A percentile compares a stretch with the other conserved stretches of the same genome.
These are phyloP conservation scores for Calephelis nemesis DNA, from an alignment of 1,140 invertebrate species.

Conservation along the genomic window DNA sequence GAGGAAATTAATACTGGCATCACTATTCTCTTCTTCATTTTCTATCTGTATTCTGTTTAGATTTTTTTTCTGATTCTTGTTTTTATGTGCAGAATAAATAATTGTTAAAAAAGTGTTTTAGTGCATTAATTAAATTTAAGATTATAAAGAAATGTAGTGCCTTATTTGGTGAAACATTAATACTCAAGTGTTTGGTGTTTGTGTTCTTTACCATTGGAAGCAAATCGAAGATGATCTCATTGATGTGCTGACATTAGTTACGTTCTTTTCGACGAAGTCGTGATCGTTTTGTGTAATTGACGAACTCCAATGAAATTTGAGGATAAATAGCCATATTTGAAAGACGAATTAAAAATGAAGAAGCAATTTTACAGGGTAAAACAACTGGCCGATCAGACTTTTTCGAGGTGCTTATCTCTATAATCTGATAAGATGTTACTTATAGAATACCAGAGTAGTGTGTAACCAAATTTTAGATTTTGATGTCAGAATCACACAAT, in stretches of 20 bases:
- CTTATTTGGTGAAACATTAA: slow-evolving; percentile 49
- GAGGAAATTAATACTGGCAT: too few relatives aligned
- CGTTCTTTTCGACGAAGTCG: slow-evolving; percentile 69
- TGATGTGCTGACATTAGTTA: slow-evolving; percentile 72
- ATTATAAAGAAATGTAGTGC: slow-evolving; percentile 66
- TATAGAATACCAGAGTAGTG: slow-evolving; percentile 23
- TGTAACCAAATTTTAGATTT: background rate
- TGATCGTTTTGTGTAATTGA: slow-evolving; percentile 74
- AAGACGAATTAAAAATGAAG: slow-evolving; percentile 82
- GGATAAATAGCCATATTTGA: slow-evolving; percentile 49
- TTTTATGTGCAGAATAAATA: slow-evolving; percentile 10
- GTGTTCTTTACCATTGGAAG: slow-evolving; percentile 39
- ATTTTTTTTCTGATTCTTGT: slow-evolving; percentile 23
- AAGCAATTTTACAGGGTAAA: slow-evolving; percentile 94
- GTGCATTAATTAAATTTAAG: slow-evolving; percentile 23
- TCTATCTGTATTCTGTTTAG: slow-evolving; percentile 8
- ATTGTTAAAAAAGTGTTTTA: slow-evolving; percentile 2
- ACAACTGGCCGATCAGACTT: slow-evolving; percentile 92
- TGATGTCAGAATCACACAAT: too few relatives aligned
- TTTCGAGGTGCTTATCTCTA: slow-evolving; percentile 86
- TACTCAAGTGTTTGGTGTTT: slow-evolving; percentile 38
- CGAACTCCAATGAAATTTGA: slow-evolving; percentile 75
- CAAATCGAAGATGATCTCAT: slow-evolving; percentile 74
- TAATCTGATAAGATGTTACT: slow-evolving; percentile 58
- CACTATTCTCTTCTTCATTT: slow-evolving; percentile 1